Conservation (phyloP, 1,140 invertebrate genomes). For the Sarcophaga bullata region DNA sequence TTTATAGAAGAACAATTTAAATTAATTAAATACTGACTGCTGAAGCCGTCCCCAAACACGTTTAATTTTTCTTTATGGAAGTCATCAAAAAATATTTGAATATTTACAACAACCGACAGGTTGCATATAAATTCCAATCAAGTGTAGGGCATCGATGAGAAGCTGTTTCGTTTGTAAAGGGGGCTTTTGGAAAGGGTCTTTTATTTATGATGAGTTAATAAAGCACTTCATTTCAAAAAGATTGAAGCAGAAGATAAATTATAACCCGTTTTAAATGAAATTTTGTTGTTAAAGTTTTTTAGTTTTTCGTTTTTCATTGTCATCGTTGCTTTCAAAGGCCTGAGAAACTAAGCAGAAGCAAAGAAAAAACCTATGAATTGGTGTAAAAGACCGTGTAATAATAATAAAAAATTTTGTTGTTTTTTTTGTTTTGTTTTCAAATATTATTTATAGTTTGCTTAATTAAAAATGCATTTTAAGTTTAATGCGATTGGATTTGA, state of each 20-base stretch:
- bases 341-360: background rate
- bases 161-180: too few relatives aligned
- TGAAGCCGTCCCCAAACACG: too few relatives aligned
- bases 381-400: background rate
- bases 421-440: too few relatives aligned
- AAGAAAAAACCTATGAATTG: background rate
- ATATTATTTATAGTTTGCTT: background rate
- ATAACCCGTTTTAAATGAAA: background rate
- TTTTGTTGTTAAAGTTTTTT: background rate
- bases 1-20: too few relatives aligned
- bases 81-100: too few relatives aligned
- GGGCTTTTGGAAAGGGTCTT: too few relatives aligned
- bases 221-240: background rate
- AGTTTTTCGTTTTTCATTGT: background rate
- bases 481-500: background rate
- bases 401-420: background rate
- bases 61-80: too few relatives aligned
- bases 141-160: too few relatives aligned
- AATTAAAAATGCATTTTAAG: background rate
- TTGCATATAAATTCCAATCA: too few relatives aligned
- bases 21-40: too few relatives aligned
- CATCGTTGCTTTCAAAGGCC: background rate
- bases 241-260: background rate
- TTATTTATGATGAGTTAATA: conserved; percentile 6
- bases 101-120: too few relatives aligned